Evolutionary conservation across 2,888 invertebrate species (phyloP).

Genomic region (Empis stercorea): DNA sequence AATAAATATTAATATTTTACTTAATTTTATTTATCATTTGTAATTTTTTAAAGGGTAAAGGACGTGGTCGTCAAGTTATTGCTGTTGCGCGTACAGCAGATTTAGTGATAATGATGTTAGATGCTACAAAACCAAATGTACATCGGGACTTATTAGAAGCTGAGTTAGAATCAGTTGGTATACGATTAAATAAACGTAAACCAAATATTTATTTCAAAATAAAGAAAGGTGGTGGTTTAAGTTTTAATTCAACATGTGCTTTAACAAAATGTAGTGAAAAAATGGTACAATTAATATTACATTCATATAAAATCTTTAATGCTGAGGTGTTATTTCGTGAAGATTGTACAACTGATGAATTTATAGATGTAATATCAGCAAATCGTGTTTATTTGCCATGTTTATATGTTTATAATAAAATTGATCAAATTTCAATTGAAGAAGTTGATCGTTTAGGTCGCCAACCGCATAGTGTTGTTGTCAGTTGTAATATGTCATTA

Average conservation of each 20-base stretch:
- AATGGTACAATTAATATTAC: conserved; percentile 93
- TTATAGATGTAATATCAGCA: conserved; percentile 95
- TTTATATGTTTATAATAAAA: conserved; percentile 98
- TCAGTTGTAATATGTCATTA: conserved; percentile 97
- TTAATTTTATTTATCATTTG: conserved; percentile 2
- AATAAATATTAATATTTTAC: too few relatives aligned
- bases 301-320: conserved; percentile 96
- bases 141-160: conserved; percentile 83
- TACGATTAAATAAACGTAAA: conserved; percentile 84
- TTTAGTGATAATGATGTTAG: conserved; percentile 97
- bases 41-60: too few relatives aligned
- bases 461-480: conserved; percentile 77
- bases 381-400: conserved; percentile 95
- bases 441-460: conserved; percentile 90
- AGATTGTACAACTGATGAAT: conserved; percentile 88
- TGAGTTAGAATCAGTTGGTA: conserved; percentile 96
- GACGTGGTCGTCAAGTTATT: conserved; percentile 88
- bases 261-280: conserved; percentile 91
- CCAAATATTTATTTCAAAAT: conserved; percentile 99
- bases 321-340: conserved; percentile 93
- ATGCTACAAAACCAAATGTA: conserved; percentile 95
- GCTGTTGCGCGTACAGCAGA: conserved; percentile 98
- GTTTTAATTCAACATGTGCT: conserved; percentile 92
- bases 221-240: conserved; percentile 89
- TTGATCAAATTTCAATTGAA: conserved; percentile 98